These are phyloP conservation scores for Steinernema carpocapsae DNA, from an alignment of 2,888 invertebrate genomes.

Conservation along the genomic window DNA sequence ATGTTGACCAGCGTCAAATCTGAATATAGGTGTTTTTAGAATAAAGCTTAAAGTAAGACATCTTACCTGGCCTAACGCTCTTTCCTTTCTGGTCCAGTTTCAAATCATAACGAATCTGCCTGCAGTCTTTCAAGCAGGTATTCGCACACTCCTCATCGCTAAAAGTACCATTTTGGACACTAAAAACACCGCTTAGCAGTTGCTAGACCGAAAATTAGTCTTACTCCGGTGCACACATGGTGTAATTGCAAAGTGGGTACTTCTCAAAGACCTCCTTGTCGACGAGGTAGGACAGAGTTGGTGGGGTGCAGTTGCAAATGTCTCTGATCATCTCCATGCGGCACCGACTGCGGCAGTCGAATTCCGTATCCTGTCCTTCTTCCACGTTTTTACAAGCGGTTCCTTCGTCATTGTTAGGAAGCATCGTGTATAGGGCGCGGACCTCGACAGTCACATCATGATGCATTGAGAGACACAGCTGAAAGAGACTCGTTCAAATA, in stretches of 20 bases:
- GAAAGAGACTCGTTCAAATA: no score
- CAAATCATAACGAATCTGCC: constrained; percentile 57
- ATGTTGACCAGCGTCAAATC: constrained; percentile 57
- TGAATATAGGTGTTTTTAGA: neutral
- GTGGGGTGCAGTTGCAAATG: constrained; percentile 63
- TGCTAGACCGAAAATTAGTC: neutral
- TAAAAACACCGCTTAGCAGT: constrained; percentile 24
- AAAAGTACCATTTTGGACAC: constrained; percentile 60
- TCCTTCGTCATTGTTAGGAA: constrained; percentile 64
- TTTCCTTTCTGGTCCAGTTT: constrained; percentile 56
- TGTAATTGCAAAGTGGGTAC: constrained; percentile 64
- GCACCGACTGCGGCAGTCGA: constrained; percentile 64
- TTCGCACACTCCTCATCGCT: constrained; percentile 60
- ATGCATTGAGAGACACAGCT: constrained; percentile 61
- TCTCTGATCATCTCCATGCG: constrained; percentile 65
- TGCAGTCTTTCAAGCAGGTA: constrained; percentile 61
- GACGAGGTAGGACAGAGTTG: constrained; percentile 58
- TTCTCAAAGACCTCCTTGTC: constrained; percentile 56
- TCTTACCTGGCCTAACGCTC: constrained; percentile 55
- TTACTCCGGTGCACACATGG: constrained; percentile 60
- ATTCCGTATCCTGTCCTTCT: constrained; percentile 62
- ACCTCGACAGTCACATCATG: constrained; percentile 65
- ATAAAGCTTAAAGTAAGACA: neutral
- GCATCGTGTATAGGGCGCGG: constrained; percentile 60
- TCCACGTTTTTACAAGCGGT: constrained; percentile 62